Percentiles rank a stretch among this genome's conserved stretches.
Conservation (phyloP, 2,113 vertebrate species). For the Bostrychus sinensis region DNA sequence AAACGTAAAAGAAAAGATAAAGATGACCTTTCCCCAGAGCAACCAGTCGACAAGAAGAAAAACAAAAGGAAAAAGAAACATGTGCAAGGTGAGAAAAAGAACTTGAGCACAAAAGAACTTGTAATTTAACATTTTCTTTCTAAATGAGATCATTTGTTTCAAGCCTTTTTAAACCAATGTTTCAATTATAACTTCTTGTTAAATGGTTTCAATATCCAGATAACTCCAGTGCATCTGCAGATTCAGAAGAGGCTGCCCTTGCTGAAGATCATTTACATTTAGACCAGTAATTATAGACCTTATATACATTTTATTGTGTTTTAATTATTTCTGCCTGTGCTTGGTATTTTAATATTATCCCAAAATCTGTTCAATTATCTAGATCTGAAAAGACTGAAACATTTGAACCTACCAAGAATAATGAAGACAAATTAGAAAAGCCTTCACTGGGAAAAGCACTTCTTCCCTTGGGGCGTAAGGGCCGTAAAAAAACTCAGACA, state of each 20-base stretch:
- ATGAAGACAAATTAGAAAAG: conserved; percentile 64
- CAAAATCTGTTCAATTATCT: neutral
- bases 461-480: conserved; percentile 61
- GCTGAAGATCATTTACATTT: conserved; percentile 33
- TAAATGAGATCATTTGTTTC: too few relatives aligned
- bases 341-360: neutral
- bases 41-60: conserved; percentile 45
- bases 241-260: conserved; percentile 49
- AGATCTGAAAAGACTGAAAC: conserved; percentile 51
- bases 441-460: conserved; percentile 57
- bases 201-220: conserved; percentile 38
- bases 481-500: conserved; percentile 45
- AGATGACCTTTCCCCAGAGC: conserved; percentile 48
- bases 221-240: conserved; percentile 42
- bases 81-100: conserved; percentile 29
- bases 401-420: conserved; percentile 39
- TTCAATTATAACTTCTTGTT: neutral
- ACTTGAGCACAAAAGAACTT: too few relatives aligned
- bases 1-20: conserved; percentile 74
- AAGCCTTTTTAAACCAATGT: neutral
- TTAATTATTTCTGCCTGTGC: neutral
- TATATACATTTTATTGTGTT: neutral
- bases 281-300: conserved; percentile 49
- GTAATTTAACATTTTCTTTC: too few relatives aligned
- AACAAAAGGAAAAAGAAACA: conserved; percentile 23